Evolutionary conservation across 2,888 invertebrate genomes (phyloP), one percentile per base, ranked within the genome.

Genomic region (Rhopalosiphum nymphaeae): DNA sequence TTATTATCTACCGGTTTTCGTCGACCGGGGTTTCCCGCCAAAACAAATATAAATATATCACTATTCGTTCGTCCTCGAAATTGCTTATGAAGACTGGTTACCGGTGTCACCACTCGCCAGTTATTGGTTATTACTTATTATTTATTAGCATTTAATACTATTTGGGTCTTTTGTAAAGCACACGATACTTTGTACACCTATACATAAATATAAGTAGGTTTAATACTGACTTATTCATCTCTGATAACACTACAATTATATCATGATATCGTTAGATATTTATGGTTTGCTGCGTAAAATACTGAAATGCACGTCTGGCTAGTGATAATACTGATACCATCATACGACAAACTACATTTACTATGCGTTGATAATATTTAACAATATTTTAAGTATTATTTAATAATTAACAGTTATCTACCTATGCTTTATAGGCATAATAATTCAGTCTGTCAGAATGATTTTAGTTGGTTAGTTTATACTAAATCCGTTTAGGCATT

Each of bases 21-120:
- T 2, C 29, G n/a, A n/a, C 46, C 57, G 57, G n/a, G n/a, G 7
- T 85, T 85, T 91, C 91, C 91, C 91, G 91, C 91, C 91, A 91
- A 91, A 91, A 91, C 7, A 36, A 78, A 78, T 78, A 78, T 78
- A 78, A 78, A 78, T 36, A 78, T 78, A 78, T 36, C 36, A 9
- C 9, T 78, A 78, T 78, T 9, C 78, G 36, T 78, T 78, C 36
- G 78, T 78, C 36, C 21, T 21, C 78, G 36, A 78, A 78, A 78
- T 78, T 5, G 36, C 36, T 78, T 36, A 9, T 9, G 44, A 9
- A 36, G 36, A 78, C 78, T 36, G 78, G 78, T 78, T 78, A 21
- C 78, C 78, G 0, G 0, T 21, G 78, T 78, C 78, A 36, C 21
- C 78, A 21, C n/a, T 78, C 21, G 3, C n/a, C 36, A 4, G 53